These are phyloP conservation scores for Delphinapterus leucas DNA, from an alignment of 2,113 vertebrate genomes.

Conservation along the genomic window DNA sequence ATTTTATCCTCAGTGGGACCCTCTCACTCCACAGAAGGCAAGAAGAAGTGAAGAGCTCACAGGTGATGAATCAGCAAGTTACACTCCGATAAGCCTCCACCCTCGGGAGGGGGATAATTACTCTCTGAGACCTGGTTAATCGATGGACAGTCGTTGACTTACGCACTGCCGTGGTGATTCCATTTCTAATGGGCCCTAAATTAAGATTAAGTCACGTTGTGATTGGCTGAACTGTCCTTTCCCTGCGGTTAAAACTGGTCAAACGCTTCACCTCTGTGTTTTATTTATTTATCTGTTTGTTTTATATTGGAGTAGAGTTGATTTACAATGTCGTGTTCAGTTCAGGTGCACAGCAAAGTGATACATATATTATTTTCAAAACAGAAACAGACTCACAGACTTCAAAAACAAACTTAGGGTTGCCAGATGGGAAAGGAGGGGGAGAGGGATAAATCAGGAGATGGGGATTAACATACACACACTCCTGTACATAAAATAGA, in stretches of 20 bases:
- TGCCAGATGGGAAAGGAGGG: not conserved
- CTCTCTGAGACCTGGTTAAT: too few species aligned
- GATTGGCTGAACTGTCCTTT: fast-evolving
- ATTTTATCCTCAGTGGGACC: not conserved
- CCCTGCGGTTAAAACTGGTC: not conserved
- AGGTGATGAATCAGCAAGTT: fast-evolving
- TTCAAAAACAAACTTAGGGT: fast-evolving
- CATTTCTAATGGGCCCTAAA: not conserved
- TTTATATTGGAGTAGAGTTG: not conserved
- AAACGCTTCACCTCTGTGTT: fast-evolving
- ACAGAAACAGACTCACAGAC: not conserved
- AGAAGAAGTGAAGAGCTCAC: not conserved
- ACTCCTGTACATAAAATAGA: not conserved
- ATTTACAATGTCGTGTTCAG: not conserved
- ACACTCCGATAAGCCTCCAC: fast-evolving
- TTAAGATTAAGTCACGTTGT: too few species aligned
- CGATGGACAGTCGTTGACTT: not conserved
- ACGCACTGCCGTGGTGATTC: not conserved
- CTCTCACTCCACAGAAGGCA: not conserved
- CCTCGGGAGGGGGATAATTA: fast-evolving
- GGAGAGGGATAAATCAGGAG: not conserved
- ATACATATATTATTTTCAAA: not conserved
- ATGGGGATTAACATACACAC: not conserved
- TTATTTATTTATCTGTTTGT: not conserved
- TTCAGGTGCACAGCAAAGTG: not conserved